These are phyloP conservation scores for Hemaris fuciformis DNA, from an alignment of 2,888 invertebrate genomes.

Conservation along the genomic window DNA sequence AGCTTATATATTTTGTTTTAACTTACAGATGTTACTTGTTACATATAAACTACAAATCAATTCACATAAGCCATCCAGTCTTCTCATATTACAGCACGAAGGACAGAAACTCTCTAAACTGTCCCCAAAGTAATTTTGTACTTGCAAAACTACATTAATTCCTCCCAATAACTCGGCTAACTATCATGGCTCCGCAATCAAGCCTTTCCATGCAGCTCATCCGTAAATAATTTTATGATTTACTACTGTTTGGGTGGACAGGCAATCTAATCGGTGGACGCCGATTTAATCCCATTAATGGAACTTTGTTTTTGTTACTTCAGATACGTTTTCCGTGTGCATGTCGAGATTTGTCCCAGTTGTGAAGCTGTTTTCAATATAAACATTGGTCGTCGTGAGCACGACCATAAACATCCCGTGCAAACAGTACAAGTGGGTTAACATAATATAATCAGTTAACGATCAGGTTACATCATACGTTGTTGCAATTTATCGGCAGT, in stretches of 20 bases:
- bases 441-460: conserved; percentile 55
- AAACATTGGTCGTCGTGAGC: conserved; percentile 55
- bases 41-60: background rate
- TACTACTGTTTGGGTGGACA: conserved; percentile 19
- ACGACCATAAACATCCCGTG: conserved; percentile 67
- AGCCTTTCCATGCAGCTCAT: conserved; percentile 11
- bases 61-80: background rate
- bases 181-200: conserved; percentile 12
- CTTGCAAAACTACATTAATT: conserved; percentile 29
- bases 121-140: conserved; percentile 38
- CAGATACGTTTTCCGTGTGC: conserved; percentile 35
- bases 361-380: conserved; percentile 55
- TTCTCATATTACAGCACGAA: background rate
- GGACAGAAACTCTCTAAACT: conserved; percentile 20
- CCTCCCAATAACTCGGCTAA: conserved; percentile 24
- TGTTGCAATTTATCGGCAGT: conserved; percentile 34
- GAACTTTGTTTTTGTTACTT: conserved; percentile 47
- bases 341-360: conserved; percentile 53
- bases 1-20: too few relatives aligned
- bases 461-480: conserved; percentile 39
- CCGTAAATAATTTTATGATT: conserved; percentile 10
- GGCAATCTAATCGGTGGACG: conserved; percentile 23
- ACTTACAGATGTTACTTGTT: too few relatives aligned
- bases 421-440: conserved; percentile 57
- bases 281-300: conserved; percentile 45